Base-by-base conservation (phyloP, 2,113 vertebrate genomes). In the Corythoichthys intestinalis region DNA sequence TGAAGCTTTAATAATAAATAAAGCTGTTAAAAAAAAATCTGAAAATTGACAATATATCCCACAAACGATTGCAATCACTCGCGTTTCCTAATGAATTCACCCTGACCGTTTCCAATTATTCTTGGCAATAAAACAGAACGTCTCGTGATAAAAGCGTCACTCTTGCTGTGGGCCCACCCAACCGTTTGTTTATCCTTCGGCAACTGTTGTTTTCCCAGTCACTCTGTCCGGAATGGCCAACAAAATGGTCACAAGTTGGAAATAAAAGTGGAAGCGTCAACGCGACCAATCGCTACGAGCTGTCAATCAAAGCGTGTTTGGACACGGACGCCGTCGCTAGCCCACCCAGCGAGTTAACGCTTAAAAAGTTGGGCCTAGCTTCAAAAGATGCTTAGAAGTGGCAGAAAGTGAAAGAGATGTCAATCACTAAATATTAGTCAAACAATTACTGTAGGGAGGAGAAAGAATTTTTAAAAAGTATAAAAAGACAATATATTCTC, bases 121-220 rank as follows among this genome's bases (percentile, higher is more conserved):
- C 7, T n/a, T 41, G 58, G 37, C 39, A 12, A 20, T 62, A 46
- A 62, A 62, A n/a, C 60, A 20, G 17, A 12, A 14, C n/a, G 58
- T 34, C 8, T 44, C 59, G 6, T 46, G n/a, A 63, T 14, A 20
- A 47, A 6, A 34, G 41, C n/a, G 81, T 80, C 48, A 81, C 1
- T 69, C 70, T 86, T 65, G 69, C 78, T 17, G 17, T 56, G 50
- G 41, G 85, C 59, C 87, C 87, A 89, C 87, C 87, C 85, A 34
- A 12, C 35, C 56, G 6, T 78, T 71, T 63, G 70, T 60, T 47
- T 50, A 52, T 66, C 48, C 50, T 71, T 15, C 54, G 52, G 48
- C 72, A 76, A 67, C 56, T 82, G 70, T 52, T 82, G 78, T 73
- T 83, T 81, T 82, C 15, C 76, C 57, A 67, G 54, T 39, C 38